Conservation (phyloP, 2,888 invertebrate genomes). For the Philereme transversata region DNA sequence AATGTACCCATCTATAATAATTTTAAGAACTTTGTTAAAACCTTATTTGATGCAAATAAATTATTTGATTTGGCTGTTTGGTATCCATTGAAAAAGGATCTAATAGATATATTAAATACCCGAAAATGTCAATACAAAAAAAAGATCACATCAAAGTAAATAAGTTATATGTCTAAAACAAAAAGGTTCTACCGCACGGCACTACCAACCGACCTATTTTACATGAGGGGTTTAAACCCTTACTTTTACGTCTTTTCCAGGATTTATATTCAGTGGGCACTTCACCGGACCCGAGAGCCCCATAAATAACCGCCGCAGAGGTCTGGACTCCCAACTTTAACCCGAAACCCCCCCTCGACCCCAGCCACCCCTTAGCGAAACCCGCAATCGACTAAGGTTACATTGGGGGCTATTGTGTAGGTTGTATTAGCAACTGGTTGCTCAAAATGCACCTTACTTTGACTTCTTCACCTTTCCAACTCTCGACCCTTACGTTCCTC, state of each 20-base stretch:
- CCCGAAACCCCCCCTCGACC: constrained; percentile 44
- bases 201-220: constrained; percentile 44
- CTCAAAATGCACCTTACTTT: too few species aligned
- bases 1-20: too few species aligned
- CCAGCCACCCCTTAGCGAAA: constrained; percentile 40
- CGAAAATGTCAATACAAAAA: neutral
- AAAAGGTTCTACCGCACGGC: constrained; percentile 35
- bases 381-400: constrained; percentile 80
- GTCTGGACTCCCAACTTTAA: constrained; percentile 62
- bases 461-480: too few species aligned
- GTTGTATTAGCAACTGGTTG: constrained; percentile 13
- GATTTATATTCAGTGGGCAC: constrained; percentile 81
- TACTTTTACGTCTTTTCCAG: constrained; percentile 76
- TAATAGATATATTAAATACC: too few species aligned
- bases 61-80: too few species aligned
- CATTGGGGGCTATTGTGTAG: constrained; percentile 45
- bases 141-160: constrained; percentile 22
- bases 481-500: too few species aligned
- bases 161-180: constrained; percentile 28
- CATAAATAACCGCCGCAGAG: constrained; percentile 78
- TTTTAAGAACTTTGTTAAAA: too few species aligned
- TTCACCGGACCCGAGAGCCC: constrained; percentile 79
- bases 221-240: constrained; percentile 49
- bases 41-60: too few species aligned
- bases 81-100: too few species aligned